Evolutionary conservation across 2,113 vertebrate species (phyloP).

Genomic region (Anarrhichthys ocellatus): DNA sequence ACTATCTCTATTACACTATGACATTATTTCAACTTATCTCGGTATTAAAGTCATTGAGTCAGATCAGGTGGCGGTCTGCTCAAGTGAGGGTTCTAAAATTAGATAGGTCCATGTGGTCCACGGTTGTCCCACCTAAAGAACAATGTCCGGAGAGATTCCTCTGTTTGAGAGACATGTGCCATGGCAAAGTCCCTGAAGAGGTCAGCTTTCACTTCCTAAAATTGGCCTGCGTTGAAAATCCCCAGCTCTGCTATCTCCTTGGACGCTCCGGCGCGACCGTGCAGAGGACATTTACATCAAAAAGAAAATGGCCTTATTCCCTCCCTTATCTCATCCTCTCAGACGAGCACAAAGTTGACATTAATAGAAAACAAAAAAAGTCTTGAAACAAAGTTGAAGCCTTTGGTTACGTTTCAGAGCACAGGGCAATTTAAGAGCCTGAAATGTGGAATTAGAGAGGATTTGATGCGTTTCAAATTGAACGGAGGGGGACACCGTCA

Average conservation of each 20-base stretch:
- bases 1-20: not conserved
- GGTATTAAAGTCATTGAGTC: conserved; percentile 30
- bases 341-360: conserved; percentile 79
- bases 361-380: conserved; percentile 82
- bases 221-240: conserved; percentile 69
- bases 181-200: conserved; percentile 70
- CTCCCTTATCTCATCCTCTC: conserved; percentile 65
- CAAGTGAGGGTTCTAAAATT: conserved; percentile 9
- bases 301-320: conserved; percentile 71
- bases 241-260: conserved; percentile 49
- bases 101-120: conserved; percentile 42
- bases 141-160: conserved; percentile 49
- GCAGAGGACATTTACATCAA: conserved; percentile 74
- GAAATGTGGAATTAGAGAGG: conserved; percentile 84
- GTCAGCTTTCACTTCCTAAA: conserved; percentile 72
- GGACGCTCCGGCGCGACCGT: conserved; percentile 51
- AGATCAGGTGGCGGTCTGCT: conserved; percentile 14
- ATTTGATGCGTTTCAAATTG: conserved; percentile 86
- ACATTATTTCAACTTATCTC: not conserved
- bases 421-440: conserved; percentile 84
- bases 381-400: conserved; percentile 80
- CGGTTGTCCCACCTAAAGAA: conserved; percentile 52
- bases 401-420: conserved; percentile 82
- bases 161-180: conserved; percentile 73
- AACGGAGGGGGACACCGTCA: conserved; percentile 74